phyloP scores from a whole-genome alignment of 1,140 invertebrate species.

The Drosophila sp. region DNA sequence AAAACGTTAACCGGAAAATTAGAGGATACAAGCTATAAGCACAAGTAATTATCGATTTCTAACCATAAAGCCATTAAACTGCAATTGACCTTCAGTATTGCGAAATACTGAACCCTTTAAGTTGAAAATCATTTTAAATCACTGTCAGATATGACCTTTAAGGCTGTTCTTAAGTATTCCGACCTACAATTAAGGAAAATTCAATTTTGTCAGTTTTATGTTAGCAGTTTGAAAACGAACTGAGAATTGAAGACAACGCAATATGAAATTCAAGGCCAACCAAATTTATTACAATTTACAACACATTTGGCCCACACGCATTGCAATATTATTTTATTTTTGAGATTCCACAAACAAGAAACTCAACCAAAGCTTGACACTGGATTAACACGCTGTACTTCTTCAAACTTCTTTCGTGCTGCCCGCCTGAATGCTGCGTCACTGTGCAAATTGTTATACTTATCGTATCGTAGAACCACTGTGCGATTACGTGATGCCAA shows the following conservation, averaged over 20 bases:
- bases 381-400: slow-evolving; percentile 83
- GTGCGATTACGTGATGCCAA: slow-evolving; percentile 57
- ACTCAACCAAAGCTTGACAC: slow-evolving; percentile 51
- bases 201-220: background rate
- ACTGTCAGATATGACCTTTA: too few relatives aligned
- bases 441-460: slow-evolving; percentile 35
- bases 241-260: slow-evolving; percentile 53
- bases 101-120: background rate
- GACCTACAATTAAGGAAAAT: background rate
- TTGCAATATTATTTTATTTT: slow-evolving; percentile 58
- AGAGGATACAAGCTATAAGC: slow-evolving; percentile 91
- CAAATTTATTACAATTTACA: slow-evolving; percentile 13
- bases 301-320: slow-evolving; percentile 43
- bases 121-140: background rate
- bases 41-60: slow-evolving; percentile 89
- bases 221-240: too few relatives aligned
- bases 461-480: slow-evolving; percentile 56
- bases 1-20: slow-evolving; percentile 93
- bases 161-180: background rate
- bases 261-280: slow-evolving; percentile 72
- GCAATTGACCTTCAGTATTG: slow-evolving; percentile 9
- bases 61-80: background rate
- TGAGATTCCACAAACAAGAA: slow-evolving; percentile 55
- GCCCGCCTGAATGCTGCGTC: slow-evolving; percentile 52
- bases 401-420: slow-evolving; percentile 80